A percentile compares a stretch with the other conserved stretches of the same genome.
phyloP scores from a whole-genome alignment of 2,797 vertebrate genomes.

The Anabacerthia variegaticeps region DNA sequence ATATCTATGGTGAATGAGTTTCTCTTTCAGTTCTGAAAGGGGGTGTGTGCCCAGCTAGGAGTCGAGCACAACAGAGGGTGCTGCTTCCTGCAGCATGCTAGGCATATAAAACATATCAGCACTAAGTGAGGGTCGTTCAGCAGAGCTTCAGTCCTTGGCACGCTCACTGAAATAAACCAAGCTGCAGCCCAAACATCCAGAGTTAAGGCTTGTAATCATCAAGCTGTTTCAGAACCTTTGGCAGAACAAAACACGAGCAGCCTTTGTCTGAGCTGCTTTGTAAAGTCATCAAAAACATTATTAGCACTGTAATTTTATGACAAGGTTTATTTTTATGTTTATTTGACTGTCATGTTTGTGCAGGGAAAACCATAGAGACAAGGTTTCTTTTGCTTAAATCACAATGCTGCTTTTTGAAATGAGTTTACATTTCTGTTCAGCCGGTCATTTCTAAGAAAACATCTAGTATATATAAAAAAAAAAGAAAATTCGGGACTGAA shows the following conservation, averaged over 20 bases:
- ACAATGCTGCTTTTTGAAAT: background rate
- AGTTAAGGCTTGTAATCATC: background rate
- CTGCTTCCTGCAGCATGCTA: background rate
- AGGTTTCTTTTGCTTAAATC: background rate
- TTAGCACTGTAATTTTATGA: conserved; percentile 19
- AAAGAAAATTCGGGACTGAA: background rate
- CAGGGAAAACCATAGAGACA: background rate
- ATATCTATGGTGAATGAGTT: background rate
- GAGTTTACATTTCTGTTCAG: background rate
- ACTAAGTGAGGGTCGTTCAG: background rate
- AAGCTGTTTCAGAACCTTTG: background rate
- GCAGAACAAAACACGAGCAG: background rate
- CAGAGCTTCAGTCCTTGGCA: conserved; percentile 4
- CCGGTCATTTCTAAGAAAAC: background rate
- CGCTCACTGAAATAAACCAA: background rate
- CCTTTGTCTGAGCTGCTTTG: conserved; percentile 12
- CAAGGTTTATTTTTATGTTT: conserved; percentile 52
- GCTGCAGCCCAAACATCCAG: background rate
- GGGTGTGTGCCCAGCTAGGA: background rate
- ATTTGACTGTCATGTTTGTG: conserved; percentile 14
- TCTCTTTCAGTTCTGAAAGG: background rate
- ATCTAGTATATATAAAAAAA: background rate
- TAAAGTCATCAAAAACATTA: conserved; percentile 28
- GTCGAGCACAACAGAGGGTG: background rate
- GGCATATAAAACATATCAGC: conserved; percentile 45